A percentile compares a stretch with the other conserved stretches of the same genome.
These are phyloP conservation scores for Clistopyga incitator DNA, from an alignment of 2,888 invertebrate species.

Conservation along the genomic window DNA sequence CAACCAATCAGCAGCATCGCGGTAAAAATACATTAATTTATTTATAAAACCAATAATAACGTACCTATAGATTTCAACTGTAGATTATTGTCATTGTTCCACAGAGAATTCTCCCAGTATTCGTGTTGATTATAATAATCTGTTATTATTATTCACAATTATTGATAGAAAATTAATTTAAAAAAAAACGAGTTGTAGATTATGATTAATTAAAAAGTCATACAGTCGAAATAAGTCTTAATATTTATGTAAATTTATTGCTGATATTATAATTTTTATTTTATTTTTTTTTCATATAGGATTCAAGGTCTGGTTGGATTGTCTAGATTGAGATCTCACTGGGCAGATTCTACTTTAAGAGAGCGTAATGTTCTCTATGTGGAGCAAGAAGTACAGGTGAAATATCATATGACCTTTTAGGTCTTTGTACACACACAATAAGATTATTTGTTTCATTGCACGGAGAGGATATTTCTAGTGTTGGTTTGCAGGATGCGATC, in stretches of 20 bases:
- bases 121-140: too few relatives aligned
- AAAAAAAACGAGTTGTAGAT: too few relatives aligned
- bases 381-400: constrained; percentile 75
- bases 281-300: constrained; percentile 36
- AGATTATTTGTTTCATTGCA: neutral
- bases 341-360: constrained; percentile 71
- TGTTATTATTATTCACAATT: too few relatives aligned
- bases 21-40: constrained; percentile 45
- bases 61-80: neutral
- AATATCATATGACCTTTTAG: neutral
- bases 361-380: constrained; percentile 77
- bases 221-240: constrained; percentile 6
- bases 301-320: constrained; percentile 56
- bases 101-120: too few relatives aligned
- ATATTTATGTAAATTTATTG: neutral
- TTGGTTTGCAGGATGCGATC: constrained; percentile 60
- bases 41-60: neutral
- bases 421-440: neutral
- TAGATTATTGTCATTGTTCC: too few relatives aligned
- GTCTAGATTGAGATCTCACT: constrained; percentile 64
- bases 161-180: too few relatives aligned
- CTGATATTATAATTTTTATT: neutral
- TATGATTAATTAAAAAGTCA: neutral
- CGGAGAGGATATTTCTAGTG: neutral
- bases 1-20: constrained; percentile 39